Conservation (phyloP, 2,113 vertebrate genomes). For the Pelobates fuscus region DNA sequence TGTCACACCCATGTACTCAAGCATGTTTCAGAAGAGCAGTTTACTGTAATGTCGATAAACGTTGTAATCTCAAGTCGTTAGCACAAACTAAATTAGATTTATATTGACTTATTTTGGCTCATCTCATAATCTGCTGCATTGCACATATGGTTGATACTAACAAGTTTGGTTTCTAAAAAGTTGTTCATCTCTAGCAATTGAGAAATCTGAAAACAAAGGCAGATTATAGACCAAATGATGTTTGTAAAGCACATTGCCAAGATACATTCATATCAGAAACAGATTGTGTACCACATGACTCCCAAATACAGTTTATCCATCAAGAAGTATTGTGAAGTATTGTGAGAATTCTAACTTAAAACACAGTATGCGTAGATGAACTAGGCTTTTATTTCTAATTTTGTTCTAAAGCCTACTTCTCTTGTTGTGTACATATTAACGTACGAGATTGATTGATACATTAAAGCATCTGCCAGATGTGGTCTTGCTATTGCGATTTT, state of each 20-base stretch:
- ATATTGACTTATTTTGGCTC: slow-evolving; percentile 37
- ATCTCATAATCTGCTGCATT: slow-evolving; percentile 36
- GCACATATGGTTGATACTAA: slow-evolving; percentile 47
- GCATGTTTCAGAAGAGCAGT: slow-evolving; percentile 9
- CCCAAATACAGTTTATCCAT: background rate
- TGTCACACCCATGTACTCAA: slow-evolving; percentile 15
- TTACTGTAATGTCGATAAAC: slow-evolving; percentile 37
- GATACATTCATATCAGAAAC: slow-evolving; percentile 47
- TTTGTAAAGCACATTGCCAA: slow-evolving; percentile 25
- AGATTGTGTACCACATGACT: slow-evolving; percentile 77
- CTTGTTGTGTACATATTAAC: too few relatives aligned
- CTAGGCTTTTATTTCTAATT: too few relatives aligned
- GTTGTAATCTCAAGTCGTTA: slow-evolving; percentile 36
- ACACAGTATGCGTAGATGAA: too few relatives aligned
- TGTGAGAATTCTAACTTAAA: too few relatives aligned
- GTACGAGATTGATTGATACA: too few relatives aligned
- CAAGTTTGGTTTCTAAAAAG: slow-evolving; percentile 44
- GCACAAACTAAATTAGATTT: slow-evolving; percentile 37
- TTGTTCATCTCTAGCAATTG: slow-evolving; percentile 42
- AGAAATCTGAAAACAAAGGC: slow-evolving; percentile 40
- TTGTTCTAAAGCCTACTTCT: too few relatives aligned
- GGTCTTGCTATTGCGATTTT: too few relatives aligned
- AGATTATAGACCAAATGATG: slow-evolving; percentile 24
- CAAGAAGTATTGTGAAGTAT: background rate
- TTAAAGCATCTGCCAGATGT: too few relatives aligned